A percentile compares a stretch with the other conserved stretches of the same genome.
Evolutionary conservation across 2,113 vertebrate species (phyloP).

Genomic region (Talpa occidentalis): DNA sequence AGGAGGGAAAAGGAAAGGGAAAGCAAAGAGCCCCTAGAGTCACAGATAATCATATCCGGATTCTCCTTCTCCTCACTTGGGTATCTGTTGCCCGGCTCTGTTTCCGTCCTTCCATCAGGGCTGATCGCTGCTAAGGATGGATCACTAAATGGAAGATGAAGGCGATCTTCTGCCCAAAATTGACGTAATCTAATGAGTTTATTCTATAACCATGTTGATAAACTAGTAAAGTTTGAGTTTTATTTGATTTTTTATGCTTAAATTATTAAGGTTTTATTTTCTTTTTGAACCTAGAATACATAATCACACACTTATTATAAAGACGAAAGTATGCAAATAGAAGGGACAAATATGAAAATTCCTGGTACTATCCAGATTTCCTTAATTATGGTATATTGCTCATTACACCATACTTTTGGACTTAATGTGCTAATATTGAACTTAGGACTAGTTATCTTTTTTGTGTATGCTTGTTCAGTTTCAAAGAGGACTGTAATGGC

Average conservation of each 20-base stretch:
- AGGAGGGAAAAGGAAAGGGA: too few relatives aligned
- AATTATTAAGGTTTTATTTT: conserved; percentile 2
- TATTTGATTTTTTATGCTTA: not conserved
- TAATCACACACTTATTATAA: not conserved
- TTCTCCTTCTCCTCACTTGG: too few relatives aligned
- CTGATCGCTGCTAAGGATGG: too few relatives aligned
- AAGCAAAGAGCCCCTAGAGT: too few relatives aligned
- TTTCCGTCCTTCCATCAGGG: too few relatives aligned
- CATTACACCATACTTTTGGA: not conserved
- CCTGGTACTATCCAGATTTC: not conserved
- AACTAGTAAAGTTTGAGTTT: too few relatives aligned
- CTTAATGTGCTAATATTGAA: not conserved
- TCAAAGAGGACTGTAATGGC: not conserved
- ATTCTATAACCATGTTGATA: too few relatives aligned
- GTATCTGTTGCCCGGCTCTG: too few relatives aligned
- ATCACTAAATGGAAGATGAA: too few relatives aligned
- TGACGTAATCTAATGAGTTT: too few relatives aligned
- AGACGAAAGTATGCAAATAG: not conserved
- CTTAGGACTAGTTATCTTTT: not conserved
- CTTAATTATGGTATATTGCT: not conserved
- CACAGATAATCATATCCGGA: too few relatives aligned
- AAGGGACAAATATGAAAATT: not conserved
- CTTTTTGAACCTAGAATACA: not conserved
- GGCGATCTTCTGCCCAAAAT: too few relatives aligned
- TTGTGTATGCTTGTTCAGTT: not conserved